Conservation (phyloP, 2,888 invertebrate genomes). For the Macrophya annulata region DNA sequence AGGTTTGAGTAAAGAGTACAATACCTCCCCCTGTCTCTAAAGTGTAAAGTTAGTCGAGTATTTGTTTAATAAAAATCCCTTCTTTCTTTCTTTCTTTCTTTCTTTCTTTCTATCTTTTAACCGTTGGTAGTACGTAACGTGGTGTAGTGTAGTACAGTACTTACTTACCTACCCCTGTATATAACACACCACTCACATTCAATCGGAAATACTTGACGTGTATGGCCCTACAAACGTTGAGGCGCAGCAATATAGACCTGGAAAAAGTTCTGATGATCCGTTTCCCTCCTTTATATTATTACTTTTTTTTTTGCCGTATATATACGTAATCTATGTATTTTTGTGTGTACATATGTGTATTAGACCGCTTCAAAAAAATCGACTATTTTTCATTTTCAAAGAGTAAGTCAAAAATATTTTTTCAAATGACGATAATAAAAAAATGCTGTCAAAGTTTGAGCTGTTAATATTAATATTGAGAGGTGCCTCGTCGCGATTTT, state of each 20-base stretch:
- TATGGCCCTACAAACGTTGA: not conserved
- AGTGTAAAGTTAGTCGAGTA: not conserved
- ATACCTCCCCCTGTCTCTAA: too few species aligned
- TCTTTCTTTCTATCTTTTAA: too few species aligned
- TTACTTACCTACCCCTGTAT: not conserved
- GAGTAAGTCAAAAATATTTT: too few species aligned
- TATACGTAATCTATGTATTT: not conserved
- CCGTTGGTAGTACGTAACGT: not conserved
- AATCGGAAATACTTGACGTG: conserved; percentile 6
- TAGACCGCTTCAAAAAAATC: too few species aligned
- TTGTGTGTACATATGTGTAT: not conserved
- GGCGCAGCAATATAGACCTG: not conserved
- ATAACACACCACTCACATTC: not conserved
- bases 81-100: not conserved
- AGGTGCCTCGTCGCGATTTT: too few species aligned
- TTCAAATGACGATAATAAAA: too few species aligned
- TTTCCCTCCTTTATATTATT: not conserved
- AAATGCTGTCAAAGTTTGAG: too few species aligned
- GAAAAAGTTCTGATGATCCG: not conserved
- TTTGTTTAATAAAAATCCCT: conserved; percentile 1
- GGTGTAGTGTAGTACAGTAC: not conserved
- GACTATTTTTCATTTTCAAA: too few species aligned
- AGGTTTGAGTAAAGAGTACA: not conserved
- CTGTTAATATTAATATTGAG: too few species aligned
- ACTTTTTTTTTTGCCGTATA: not conserved